These are phyloP conservation scores for Chironomus striatipennis DNA, from an alignment of 1,140 invertebrate species.

Conservation along the genomic window DNA sequence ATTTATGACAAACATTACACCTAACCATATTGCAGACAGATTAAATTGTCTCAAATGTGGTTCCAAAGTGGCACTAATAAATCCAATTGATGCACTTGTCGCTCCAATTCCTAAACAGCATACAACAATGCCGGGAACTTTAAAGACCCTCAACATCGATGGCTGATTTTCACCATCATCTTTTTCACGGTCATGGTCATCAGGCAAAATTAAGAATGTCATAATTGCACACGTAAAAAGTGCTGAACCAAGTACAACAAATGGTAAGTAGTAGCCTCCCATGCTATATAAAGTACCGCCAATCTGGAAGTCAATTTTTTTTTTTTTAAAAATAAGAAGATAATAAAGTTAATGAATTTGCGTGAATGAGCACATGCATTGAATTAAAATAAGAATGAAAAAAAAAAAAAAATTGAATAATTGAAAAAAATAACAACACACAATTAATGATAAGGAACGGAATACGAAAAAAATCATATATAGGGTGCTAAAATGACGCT, in stretches of 20 bases:
- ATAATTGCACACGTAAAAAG: slow-evolving; percentile 67
- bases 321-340: too few species aligned
- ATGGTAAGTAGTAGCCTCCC: slow-evolving; percentile 80
- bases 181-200: slow-evolving; percentile 47
- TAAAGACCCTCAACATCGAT: slow-evolving; percentile 52
- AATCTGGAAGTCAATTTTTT: not conserved
- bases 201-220: slow-evolving; percentile 63
- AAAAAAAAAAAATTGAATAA: not conserved
- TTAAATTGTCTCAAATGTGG: slow-evolving; percentile 62
- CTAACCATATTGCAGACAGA: slow-evolving; percentile 22
- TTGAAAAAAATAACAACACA: not conserved
- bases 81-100: slow-evolving; percentile 72
- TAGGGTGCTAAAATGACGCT: too few species aligned
- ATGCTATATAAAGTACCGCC: slow-evolving; percentile 69
- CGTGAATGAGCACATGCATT: not conserved
- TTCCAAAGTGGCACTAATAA: slow-evolving; percentile 70
- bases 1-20: slow-evolving; percentile 76
- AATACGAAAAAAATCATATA: not conserved
- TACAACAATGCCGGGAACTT: slow-evolving; percentile 59
- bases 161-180: slow-evolving; percentile 48
- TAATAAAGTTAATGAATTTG: not conserved
- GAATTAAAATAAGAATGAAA: not conserved
- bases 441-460: not conserved
- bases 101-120: slow-evolving; percentile 59
- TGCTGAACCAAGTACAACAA: slow-evolving; percentile 69